Evolutionary conservation across 2,113 vertebrate genomes (phyloP).

Genomic region (Xenopus laevis): DNA sequence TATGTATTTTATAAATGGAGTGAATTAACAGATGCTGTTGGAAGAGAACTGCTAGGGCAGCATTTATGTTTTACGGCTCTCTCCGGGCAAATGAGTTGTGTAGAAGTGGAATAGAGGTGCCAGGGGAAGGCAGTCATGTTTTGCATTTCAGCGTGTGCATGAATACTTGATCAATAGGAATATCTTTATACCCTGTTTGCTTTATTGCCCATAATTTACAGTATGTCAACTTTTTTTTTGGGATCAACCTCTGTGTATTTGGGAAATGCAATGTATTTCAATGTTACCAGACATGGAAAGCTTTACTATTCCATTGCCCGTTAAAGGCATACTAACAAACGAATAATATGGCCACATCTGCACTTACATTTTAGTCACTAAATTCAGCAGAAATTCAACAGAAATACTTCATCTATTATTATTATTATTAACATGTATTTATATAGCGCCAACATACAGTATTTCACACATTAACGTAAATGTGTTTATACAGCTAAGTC

Average conservation of each 20-base stretch:
- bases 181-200: slow-evolving; percentile 2
- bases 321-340: no score
- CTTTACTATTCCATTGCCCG: no score
- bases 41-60: slow-evolving; percentile 75
- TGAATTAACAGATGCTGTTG: slow-evolving; percentile 87
- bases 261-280: slow-evolving; percentile 35
- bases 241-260: slow-evolving; percentile 2
- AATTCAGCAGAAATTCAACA: no score
- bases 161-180: neutral
- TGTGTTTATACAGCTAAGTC: no score
- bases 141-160: slow-evolving; percentile 53
- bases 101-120: slow-evolving; percentile 66
- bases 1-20: slow-evolving; percentile 86
- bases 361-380: no score
- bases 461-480: no score
- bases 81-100: slow-evolving; percentile 75
- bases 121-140: slow-evolving; percentile 65
- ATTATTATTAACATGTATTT: no score
- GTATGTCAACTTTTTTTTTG: neutral
- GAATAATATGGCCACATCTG: no score
- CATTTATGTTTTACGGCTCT: slow-evolving; percentile 85
- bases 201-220: neutral
- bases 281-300: no score
- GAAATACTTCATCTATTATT: no score
- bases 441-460: no score